Percentiles rank a stretch among this genome's conserved stretches.
phyloP scores from a whole-genome alignment of 2,888 invertebrate species.

The Epistrophe grossulariae region DNA sequence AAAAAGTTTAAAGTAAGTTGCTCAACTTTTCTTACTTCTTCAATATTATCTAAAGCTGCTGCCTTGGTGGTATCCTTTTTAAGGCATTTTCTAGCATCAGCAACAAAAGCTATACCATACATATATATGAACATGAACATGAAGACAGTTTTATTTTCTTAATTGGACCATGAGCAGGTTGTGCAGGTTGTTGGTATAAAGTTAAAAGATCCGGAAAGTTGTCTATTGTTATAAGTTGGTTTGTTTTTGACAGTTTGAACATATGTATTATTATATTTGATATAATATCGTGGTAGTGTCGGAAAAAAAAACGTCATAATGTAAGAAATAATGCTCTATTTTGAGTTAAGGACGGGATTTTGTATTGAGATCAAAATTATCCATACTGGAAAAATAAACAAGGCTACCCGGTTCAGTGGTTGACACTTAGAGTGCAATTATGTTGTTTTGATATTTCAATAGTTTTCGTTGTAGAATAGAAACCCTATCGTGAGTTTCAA shows the following conservation, averaged over 20 bases:
- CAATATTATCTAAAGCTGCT: neutral
- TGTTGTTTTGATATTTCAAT: too few species aligned
- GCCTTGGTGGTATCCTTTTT: neutral
- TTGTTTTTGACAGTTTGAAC: neutral
- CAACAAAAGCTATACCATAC: neutral
- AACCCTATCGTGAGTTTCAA: too few species aligned
- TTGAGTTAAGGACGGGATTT: too few species aligned
- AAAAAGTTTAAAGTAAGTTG: neutral
- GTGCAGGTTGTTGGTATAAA: neutral
- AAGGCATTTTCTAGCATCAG: neutral
- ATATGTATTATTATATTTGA: neutral
- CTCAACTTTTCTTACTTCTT: neutral
- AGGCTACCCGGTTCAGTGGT: too few species aligned
- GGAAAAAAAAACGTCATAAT: too few species aligned
- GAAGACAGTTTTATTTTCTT: slow-evolving; percentile 3
- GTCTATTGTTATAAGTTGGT: neutral
- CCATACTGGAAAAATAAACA: too few species aligned
- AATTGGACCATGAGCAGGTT: neutral
- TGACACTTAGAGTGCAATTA: too few species aligned
- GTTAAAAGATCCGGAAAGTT: neutral
- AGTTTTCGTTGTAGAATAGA: too few species aligned
- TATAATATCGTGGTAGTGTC: neutral
- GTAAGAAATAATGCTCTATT: too few species aligned
- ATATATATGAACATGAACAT: neutral
- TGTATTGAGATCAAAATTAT: too few species aligned